Evolutionary conservation across 2,113 vertebrate genomes (phyloP).

Genomic region (Anoura caudifer): DNA sequence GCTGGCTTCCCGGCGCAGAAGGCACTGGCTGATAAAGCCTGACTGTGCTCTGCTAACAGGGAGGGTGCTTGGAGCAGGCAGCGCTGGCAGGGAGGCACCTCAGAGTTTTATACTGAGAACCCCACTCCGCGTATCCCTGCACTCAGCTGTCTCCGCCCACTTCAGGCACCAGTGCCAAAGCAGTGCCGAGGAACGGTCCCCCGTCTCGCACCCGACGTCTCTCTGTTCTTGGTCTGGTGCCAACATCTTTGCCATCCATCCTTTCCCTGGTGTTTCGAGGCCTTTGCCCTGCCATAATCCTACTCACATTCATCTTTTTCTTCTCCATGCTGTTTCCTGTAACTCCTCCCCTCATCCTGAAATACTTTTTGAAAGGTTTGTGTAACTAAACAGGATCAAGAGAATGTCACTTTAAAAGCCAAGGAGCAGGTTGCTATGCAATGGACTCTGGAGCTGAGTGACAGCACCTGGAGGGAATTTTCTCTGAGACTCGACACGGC

Average conservation of each 20-base stretch:
- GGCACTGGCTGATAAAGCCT: constrained; percentile 49
- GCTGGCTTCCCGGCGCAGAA: constrained; percentile 29
- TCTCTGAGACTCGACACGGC: background rate
- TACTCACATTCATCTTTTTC: background rate
- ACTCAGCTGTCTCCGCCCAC: constrained; percentile 61
- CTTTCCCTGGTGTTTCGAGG: background rate
- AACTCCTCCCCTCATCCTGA: background rate
- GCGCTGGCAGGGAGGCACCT: constrained; percentile 35
- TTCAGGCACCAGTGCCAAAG: background rate
- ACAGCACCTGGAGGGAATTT: background rate
- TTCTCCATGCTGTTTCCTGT: background rate
- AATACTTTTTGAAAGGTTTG: background rate
- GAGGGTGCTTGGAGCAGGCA: background rate
- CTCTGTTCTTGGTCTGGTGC: background rate
- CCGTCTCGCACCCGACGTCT: background rate
- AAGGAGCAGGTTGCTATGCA: background rate
- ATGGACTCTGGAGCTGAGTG: background rate
- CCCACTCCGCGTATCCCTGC: background rate
- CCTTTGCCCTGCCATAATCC: background rate
- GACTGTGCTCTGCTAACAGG: background rate
- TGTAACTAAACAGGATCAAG: background rate
- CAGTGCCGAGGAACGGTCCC: background rate
- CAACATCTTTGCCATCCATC: background rate
- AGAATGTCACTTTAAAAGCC: background rate
- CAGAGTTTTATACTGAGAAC: constrained; percentile 27